phyloP scores from a whole-genome alignment of 2,888 invertebrate species.

The Lagria hirta region DNA sequence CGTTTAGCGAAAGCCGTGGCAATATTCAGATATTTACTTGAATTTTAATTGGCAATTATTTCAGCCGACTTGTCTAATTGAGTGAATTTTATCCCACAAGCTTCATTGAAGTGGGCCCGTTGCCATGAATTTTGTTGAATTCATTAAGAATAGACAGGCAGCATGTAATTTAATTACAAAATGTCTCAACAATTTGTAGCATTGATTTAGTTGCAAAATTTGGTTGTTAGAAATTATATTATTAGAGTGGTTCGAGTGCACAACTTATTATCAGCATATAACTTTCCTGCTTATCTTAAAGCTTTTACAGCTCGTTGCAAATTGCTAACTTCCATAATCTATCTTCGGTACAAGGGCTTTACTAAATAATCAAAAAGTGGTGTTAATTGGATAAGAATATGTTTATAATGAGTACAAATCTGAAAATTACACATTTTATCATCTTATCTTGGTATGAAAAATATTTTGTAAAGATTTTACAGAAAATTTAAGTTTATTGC shows the following conservation, averaged over 20 bases:
- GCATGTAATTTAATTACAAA: conserved; percentile 31
- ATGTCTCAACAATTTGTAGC: conserved; percentile 27
- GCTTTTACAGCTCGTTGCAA: conserved; percentile 29
- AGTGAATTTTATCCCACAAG: conserved; percentile 42
- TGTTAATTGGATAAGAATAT: too few species aligned
- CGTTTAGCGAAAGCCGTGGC: conserved; percentile 13
- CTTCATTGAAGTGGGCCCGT: conserved; percentile 30
- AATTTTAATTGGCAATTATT: conserved; percentile 50
- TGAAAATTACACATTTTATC: too few species aligned
- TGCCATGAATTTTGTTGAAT: conserved; percentile 31
- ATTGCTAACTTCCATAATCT: conserved; percentile 20
- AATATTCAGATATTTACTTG: conserved; percentile 32
- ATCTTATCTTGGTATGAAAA: too few species aligned
- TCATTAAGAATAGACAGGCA: conserved; percentile 31
- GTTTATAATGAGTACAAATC: too few species aligned
- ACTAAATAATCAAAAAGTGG: too few species aligned
- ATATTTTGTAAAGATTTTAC: too few species aligned
- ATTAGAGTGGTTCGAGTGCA: conserved; percentile 16
- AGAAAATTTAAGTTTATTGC: too few species aligned
- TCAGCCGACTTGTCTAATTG: conserved; percentile 46
- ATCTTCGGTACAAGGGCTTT: conserved; percentile 22
- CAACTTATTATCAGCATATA: conserved; percentile 20
- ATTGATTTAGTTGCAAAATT: conserved; percentile 15
- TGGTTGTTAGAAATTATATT: conserved; percentile 18
- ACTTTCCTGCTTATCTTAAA: conserved; percentile 32